These are phyloP conservation scores for Charina bottae DNA, from an alignment of 2,113 vertebrate genomes.

Conservation along the genomic window DNA sequence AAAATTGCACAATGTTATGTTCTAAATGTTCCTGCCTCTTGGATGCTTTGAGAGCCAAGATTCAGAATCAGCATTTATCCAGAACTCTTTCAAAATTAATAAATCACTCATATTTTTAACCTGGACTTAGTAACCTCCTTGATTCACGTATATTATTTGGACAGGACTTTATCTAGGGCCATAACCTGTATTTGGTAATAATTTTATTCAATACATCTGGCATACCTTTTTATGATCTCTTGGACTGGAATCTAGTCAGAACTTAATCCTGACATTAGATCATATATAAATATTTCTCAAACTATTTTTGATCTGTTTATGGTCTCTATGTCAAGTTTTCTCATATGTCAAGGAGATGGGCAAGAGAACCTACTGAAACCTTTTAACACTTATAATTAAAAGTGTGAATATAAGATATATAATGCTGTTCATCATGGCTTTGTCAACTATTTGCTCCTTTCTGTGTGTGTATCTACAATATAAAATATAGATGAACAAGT, in stretches of 20 bases:
- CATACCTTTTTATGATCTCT: not conserved
- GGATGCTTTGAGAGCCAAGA: not conserved
- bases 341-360: too few species aligned
- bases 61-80: not conserved
- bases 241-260: not conserved
- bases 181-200: not conserved
- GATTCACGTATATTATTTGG: not conserved
- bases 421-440: not conserved
- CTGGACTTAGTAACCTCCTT: not conserved
- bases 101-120: not conserved
- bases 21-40: not conserved
- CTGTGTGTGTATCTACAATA: not conserved
- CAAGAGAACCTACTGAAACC: not conserved
- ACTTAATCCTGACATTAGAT: not conserved
- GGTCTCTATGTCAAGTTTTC: not conserved
- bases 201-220: not conserved
- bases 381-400: not conserved
- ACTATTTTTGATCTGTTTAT: not conserved
- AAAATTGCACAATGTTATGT: not conserved
- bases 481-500: not conserved
- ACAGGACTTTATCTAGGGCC: not conserved
- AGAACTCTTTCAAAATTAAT: not conserved
- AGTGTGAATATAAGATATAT: not conserved
- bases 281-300: not conserved
- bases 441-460: not conserved